Evolutionary conservation across 2,113 vertebrate species (phyloP).

Genomic region (Saguinus midas): DNA sequence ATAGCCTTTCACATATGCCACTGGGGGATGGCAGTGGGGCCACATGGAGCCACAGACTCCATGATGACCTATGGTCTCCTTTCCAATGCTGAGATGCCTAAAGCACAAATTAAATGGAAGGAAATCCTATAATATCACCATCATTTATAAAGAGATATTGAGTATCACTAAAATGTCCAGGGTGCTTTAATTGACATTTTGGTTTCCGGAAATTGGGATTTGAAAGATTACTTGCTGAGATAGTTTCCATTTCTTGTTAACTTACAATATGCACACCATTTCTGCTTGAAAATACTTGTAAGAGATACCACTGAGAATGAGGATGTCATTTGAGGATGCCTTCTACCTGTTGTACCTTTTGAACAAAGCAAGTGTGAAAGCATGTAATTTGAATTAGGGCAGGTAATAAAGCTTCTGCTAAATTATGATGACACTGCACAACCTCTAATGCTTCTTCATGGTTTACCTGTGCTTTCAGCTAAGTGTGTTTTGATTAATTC

Average conservation of each 20-base stretch:
- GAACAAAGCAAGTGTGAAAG: background rate
- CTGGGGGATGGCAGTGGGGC: background rate
- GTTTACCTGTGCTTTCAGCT: background rate
- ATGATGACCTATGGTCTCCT: background rate
- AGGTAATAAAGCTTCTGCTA: background rate
- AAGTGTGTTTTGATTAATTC: slow-evolving; percentile 32
- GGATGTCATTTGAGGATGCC: background rate
- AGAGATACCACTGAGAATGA: background rate
- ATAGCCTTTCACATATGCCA: background rate
- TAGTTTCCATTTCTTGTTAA: slow-evolving; percentile 41
- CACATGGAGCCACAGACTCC: background rate
- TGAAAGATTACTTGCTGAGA: slow-evolving; percentile 28
- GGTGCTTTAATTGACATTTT: slow-evolving; percentile 48
- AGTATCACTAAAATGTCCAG: background rate
- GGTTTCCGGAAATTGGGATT: slow-evolving; percentile 49
- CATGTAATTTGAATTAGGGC: background rate
- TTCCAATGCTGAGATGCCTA: background rate
- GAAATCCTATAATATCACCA: background rate
- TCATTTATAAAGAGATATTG: slow-evolving; percentile 2
- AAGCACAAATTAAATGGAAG: background rate
- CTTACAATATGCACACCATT: background rate
- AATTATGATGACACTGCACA: background rate
- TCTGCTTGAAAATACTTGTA: slow-evolving; percentile 1
- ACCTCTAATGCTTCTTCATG: background rate
- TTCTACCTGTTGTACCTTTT: background rate